Evolutionary conservation across 2,797 vertebrate species (phyloP).

Genomic region (Bradypodion ventrale): DNA sequence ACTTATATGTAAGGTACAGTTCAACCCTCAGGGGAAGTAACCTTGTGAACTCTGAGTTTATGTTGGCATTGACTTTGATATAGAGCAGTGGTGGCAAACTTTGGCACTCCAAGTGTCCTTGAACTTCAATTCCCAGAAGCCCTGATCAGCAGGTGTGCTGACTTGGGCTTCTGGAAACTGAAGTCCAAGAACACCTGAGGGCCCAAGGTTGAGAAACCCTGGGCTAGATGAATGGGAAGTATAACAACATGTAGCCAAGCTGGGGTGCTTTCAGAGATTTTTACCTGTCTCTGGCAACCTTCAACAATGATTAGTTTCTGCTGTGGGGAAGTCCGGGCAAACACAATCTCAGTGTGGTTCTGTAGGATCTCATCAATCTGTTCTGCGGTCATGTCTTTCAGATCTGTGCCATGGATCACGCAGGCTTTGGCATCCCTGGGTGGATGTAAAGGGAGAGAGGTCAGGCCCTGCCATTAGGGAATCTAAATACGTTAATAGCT

Average conservation of each 20-base stretch:
- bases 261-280: rapidly evolving
- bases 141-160: too few relatives aligned
- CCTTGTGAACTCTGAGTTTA: neutral
- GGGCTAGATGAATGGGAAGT: neutral
- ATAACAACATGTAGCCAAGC: too few relatives aligned
- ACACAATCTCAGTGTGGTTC: conserved; percentile 94
- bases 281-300: conserved; percentile 90
- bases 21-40: neutral
- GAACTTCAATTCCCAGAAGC: too few relatives aligned
- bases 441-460: rapidly evolving
- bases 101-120: too few relatives aligned
- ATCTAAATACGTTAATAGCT: neutral
- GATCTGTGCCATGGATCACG: conserved; percentile 90
- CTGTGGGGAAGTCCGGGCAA: conserved; percentile 91
- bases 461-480: neutral
- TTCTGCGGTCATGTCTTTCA: conserved; percentile 88
- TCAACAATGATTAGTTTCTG: conserved; percentile 95
- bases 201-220: rapidly evolving
- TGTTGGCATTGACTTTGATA: neutral
- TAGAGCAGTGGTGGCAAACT: too few relatives aligned
- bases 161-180: too few relatives aligned
- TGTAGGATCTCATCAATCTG: conserved; percentile 92
- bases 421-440: conserved; percentile 92
- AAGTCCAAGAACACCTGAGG: too few relatives aligned
- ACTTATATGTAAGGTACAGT: neutral